Evolutionary conservation across 2,888 invertebrate genomes (phyloP).

Genomic region (Amiota minor): DNA sequence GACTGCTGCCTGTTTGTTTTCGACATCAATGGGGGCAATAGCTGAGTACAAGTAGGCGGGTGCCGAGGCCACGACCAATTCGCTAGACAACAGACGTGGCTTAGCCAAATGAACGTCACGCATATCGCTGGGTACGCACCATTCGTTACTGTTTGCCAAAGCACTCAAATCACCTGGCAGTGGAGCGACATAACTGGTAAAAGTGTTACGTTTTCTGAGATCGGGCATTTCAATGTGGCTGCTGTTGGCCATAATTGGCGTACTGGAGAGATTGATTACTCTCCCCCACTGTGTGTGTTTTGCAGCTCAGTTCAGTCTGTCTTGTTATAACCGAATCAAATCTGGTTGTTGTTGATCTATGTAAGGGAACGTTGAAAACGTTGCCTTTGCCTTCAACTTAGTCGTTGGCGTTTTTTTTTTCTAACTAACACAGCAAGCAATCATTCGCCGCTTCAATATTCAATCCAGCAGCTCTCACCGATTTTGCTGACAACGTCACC

Average conservation of each 20-base stretch:
- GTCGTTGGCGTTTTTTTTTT: background rate
- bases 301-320: background rate
- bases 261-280: background rate
- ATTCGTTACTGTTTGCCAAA: conserved; percentile 60
- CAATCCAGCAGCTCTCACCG: background rate
- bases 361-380: background rate
- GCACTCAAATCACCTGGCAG: conserved; percentile 59
- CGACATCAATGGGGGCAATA: conserved; percentile 72
- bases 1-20: conserved; percentile 55
- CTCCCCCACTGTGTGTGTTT: background rate
- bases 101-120: conserved; percentile 64
- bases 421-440: no score
- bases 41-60: conserved; percentile 90
- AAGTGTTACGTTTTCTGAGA: conserved; percentile 66
- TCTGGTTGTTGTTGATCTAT: conserved; percentile 11
- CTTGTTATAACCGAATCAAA: background rate
- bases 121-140: conserved; percentile 65
- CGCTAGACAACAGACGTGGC: conserved; percentile 72
- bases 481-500: background rate
- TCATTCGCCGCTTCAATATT: background rate
- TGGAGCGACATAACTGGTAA: conserved; percentile 69
- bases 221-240: conserved; percentile 51
- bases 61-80: conserved; percentile 86
- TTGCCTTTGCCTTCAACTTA: background rate
- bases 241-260: conserved; percentile 22